phyloP scores from a whole-genome alignment of 2,888 invertebrate genomes.

The Diplazon laetatorius region DNA sequence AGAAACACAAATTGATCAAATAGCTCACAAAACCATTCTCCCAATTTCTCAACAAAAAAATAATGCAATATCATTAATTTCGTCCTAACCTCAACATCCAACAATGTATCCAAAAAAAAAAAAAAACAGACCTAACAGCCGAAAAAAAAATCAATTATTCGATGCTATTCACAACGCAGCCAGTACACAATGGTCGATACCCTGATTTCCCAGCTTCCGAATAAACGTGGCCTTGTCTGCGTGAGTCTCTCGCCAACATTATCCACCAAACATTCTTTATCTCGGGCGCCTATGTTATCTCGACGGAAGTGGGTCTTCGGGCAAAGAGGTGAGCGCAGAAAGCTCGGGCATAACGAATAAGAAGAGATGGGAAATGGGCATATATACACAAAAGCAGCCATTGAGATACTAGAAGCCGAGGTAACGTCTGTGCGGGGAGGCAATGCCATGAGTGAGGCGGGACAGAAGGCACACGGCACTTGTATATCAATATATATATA shows the following conservation, averaged over 20 bases:
- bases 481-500: no score
- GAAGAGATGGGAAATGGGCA: slow-evolving; percentile 14
- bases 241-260: slow-evolving; percentile 67
- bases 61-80: no score
- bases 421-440: slow-evolving; percentile 63
- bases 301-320: slow-evolving; percentile 68
- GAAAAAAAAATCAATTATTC: neutral
- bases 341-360: slow-evolving; percentile 27
- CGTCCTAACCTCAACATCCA: no score
- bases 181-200: no score
- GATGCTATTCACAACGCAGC: neutral
- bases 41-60: no score
- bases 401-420: slow-evolving; percentile 47
- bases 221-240: slow-evolving; percentile 54
- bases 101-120: no score
- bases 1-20: no score
- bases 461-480: no score
- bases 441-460: slow-evolving; percentile 64
- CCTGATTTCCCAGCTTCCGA: slow-evolving; percentile 13
- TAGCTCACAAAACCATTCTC: no score
- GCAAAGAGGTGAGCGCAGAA: slow-evolving; percentile 55
- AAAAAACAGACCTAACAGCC: no score
- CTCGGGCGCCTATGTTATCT: slow-evolving; percentile 72
- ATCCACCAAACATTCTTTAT: slow-evolving; percentile 71
- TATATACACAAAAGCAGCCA: slow-evolving; percentile 35